phyloP scores from a whole-genome alignment of 1,140 invertebrate genomes.

The Philopotamus ludificatus region DNA sequence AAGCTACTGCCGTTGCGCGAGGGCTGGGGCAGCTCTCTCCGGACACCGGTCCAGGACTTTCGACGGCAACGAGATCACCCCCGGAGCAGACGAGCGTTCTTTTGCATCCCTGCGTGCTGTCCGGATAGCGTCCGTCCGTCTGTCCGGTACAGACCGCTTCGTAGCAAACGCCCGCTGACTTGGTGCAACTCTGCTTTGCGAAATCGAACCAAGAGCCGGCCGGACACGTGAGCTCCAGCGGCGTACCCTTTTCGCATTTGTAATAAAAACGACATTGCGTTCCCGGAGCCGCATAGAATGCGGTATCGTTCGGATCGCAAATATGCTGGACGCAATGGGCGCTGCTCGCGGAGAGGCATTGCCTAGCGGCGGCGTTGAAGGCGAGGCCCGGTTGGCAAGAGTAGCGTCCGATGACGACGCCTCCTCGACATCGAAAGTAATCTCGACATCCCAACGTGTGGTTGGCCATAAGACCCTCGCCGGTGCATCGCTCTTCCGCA shows the following conservation, averaged over 20 bases:
- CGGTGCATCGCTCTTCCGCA: slow-evolving; percentile 13
- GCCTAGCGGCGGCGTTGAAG: slow-evolving; percentile 48
- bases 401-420: slow-evolving; percentile 44
- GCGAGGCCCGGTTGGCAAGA: slow-evolving; percentile 46
- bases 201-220: slow-evolving; percentile 43
- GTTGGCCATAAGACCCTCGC: slow-evolving; percentile 31
- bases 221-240: slow-evolving; percentile 49
- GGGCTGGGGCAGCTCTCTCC: slow-evolving; percentile 27
- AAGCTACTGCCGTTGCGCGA: slow-evolving; percentile 34
- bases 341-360: slow-evolving; percentile 47
- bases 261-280: slow-evolving; percentile 57
- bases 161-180: slow-evolving; percentile 44
- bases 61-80: slow-evolving; percentile 39
- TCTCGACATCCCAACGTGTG: slow-evolving; percentile 25
- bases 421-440: slow-evolving; percentile 28
- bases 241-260: slow-evolving; percentile 54
- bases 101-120: slow-evolving; percentile 45
- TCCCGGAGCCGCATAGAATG: slow-evolving; percentile 47
- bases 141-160: slow-evolving; percentile 48
- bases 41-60: slow-evolving; percentile 29
- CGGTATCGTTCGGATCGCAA: slow-evolving; percentile 46
- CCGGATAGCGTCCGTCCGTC: slow-evolving; percentile 46
- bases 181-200: slow-evolving; percentile 40
- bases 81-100: slow-evolving; percentile 45
- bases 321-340: slow-evolving; percentile 47